These are phyloP conservation scores for Sipha flava DNA, from an alignment of 1,140 invertebrate species.

Conservation along the genomic window DNA sequence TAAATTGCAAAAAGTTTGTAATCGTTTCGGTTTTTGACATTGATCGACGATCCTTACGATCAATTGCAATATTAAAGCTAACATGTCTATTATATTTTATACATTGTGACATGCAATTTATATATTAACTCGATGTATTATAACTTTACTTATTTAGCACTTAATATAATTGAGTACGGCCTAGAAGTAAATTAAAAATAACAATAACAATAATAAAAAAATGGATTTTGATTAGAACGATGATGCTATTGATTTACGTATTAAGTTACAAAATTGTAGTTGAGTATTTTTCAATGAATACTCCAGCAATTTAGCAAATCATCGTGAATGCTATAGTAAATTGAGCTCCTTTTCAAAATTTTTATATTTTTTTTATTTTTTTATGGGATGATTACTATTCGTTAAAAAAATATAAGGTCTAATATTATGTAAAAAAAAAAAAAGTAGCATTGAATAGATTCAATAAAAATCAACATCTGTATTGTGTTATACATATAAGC, in stretches of 20 bases:
- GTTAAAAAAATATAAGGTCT: too few species aligned
- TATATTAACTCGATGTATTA: neutral
- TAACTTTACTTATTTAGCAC: neutral
- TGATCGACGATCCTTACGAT: neutral
- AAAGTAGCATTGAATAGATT: too few species aligned
- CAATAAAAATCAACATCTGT: too few species aligned
- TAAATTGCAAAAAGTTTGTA: constrained; percentile 20
- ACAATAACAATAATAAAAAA: neutral
- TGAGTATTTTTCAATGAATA: too few species aligned
- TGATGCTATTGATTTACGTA: neutral
- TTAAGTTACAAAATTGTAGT: too few species aligned
- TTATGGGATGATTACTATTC: too few species aligned
- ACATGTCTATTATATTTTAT: neutral
- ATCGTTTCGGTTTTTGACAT: neutral
- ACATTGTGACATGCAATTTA: neutral
- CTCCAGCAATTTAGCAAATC: too few species aligned
- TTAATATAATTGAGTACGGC: neutral
- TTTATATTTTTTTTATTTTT: too few species aligned
- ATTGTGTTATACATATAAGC: too few species aligned
- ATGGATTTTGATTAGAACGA: neutral
- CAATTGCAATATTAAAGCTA: neutral
- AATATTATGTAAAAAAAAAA: too few species aligned
- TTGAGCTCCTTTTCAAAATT: too few species aligned
- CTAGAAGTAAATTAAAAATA: neutral
- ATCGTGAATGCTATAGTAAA: too few species aligned